Evolutionary conservation across 2,888 invertebrate species (phyloP).

Genomic region (Tachina fera): DNA sequence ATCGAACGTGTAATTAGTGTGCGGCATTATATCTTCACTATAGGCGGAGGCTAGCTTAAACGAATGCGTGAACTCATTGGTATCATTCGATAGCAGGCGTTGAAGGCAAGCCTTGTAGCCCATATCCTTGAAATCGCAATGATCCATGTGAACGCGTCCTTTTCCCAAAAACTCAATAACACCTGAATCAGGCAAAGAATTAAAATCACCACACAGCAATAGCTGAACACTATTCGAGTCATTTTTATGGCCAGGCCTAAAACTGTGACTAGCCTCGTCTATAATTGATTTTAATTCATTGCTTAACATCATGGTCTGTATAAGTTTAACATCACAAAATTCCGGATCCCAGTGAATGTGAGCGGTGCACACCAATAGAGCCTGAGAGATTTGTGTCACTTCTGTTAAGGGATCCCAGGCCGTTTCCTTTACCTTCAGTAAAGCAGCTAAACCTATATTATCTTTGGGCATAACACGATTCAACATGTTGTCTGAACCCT

Average conservation of each 20-base stretch:
- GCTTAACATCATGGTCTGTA: constrained; percentile 99
- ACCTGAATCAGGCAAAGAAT: constrained; percentile 98
- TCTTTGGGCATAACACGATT: constrained; percentile 99
- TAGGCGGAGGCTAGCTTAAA: constrained; percentile 98
- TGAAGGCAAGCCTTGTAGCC: constrained; percentile 95
- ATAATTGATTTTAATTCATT: constrained; percentile 95
- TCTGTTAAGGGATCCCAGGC: constrained; percentile 96
- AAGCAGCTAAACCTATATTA: constrained; percentile 98
- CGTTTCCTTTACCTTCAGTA: constrained; percentile 96
- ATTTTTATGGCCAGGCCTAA: constrained; percentile 88
- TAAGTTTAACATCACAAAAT: constrained; percentile 99
- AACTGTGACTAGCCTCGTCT: constrained; percentile 92
- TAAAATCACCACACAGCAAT: constrained; percentile 98
- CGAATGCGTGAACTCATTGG: constrained; percentile 97
- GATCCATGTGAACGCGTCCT: constrained; percentile 94
- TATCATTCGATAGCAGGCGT: constrained; percentile 93
- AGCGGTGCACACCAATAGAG: constrained; percentile 97
- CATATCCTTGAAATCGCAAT: constrained; percentile 98
- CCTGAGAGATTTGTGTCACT: constrained; percentile 90
- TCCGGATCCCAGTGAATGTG: constrained; percentile 99
- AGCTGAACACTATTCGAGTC: constrained; percentile 93
- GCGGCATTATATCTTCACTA: constrained; percentile 97
- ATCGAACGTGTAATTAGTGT: constrained; percentile 99
- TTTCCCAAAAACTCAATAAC: constrained; percentile 97
- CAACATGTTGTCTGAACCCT: constrained; percentile 98